Base-by-base conservation (phyloP, 2,888 invertebrate species). In the Hemistola chrysoprasaria region DNA sequence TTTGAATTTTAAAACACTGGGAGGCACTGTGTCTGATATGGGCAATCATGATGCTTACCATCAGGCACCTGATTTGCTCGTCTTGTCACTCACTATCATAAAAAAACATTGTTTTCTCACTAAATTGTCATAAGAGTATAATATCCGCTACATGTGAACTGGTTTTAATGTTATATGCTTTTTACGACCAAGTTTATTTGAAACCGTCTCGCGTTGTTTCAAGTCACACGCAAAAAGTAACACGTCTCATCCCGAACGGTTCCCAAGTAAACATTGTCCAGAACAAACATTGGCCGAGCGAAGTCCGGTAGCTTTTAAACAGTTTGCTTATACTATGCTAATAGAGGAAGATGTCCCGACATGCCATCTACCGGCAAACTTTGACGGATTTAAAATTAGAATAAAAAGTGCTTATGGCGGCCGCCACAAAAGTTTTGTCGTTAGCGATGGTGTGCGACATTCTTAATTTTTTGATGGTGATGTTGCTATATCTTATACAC, bases 221-320 rank as follows among this genome's bases (percentile, higher is more conserved):
- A 32, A 40, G 40, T 45, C 37, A 40, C 39, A 40, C 22, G 39
- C 28, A 35, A 41, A 45, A 45, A 52, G 41, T 46, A 53, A 48
- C 46, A 53, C 45, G 47, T 61, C 67, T 62, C 68, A 69, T 56
- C 61, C 63, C 64, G 32, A 36, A 52, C 24, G 50, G 48, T 44
- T 57, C 59, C 63, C 58, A 57, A 66, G 71, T 65, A 62, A 62
- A 62, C 65, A 62, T 56, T 54, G 56, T 50, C 46, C 48, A 46
- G 36, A 30, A 30, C 66, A 77, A 83, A 86, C 71, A 85, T 84
- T 85, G 76, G 80, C 83, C 47, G 47, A 76, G 78, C 67, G 75
- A 82, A 84, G 71, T 74, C 82, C 87, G 75, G 87, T 84, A 85
- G 86, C 85, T 82, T 80, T 83, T 78, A 78, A 76, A 75, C 77